Conservation (phyloP, 2,797 vertebrate species). For the Betta splendens region DNA sequence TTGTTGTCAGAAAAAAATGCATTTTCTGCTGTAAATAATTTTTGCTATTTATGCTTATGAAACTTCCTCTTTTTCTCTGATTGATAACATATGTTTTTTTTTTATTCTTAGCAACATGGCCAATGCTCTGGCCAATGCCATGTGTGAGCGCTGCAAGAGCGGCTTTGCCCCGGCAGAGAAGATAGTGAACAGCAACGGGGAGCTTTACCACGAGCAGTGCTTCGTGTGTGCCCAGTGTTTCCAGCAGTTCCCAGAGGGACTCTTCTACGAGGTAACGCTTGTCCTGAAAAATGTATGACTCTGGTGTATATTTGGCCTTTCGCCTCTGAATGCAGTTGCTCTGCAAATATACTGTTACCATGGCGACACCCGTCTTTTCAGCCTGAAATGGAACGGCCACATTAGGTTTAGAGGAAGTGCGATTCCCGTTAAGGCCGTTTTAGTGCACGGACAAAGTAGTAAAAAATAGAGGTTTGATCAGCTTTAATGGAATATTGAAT, state of each 20-base stretch:
- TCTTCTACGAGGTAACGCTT: slow-evolving; percentile 93
- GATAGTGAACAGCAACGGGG: slow-evolving; percentile 97
- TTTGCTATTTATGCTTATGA: no score
- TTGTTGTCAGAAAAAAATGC: no score
- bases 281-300: not conserved
- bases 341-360: not conserved
- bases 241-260: slow-evolving; percentile 95
- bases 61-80: no score
- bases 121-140: slow-evolving; percentile 93
- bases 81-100: not conserved
- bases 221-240: slow-evolving; percentile 99
- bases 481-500: slow-evolving; percentile 34
- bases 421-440: slow-evolving; percentile 6
- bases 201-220: slow-evolving; percentile 96
- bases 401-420: not conserved
- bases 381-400: not conserved
- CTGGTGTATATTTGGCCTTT: not conserved
- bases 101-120: slow-evolving; percentile 92
- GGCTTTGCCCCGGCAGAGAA: slow-evolving; percentile 94
- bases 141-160: slow-evolving; percentile 92
- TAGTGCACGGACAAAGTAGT: slow-evolving; percentile 7
- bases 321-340: not conserved
- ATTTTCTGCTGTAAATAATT: no score
- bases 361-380: not conserved
- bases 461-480: slow-evolving; percentile 30